Base-by-base conservation (phyloP, 2,888 invertebrate genomes). In the Drosophila rubida region DNA sequence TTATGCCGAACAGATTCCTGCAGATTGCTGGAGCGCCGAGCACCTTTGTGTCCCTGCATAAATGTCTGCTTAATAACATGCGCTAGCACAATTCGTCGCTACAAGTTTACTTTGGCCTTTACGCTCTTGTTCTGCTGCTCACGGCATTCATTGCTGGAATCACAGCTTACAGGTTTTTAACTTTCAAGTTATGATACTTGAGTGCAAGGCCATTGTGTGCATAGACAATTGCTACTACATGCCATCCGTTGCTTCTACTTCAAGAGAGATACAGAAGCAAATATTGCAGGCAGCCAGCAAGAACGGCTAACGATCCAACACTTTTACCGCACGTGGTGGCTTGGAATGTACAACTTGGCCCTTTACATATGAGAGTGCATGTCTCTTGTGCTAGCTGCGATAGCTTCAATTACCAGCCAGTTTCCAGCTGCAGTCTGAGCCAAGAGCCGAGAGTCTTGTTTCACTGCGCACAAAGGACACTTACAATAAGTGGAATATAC, bases 41-140 rank as follows among this genome's bases (percentile, higher is more conserved):
- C 69, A 70, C 70, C 68, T 71, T 68, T 81, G 67, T 67, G 69
- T 55, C 65, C 57, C 72, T 64, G 68, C 82, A 84, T 81, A 81
- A 81, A 84, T 75, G 71, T 66, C 81, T 74, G 68, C 69, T 78
- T 81, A 81, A 84, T 81, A 81, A 70, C 60, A 58, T 61, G 44
- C 68, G 51, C 68, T 53, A 37, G 49, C 70, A 54, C 49, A 65
- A 55, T 63, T 59, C 42, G 48, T 39, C 58, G 54, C 64, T 50
- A 39, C 35, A 50, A 39, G 48, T 54, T 50, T 39, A 54, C 13
- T 42, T 22, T 45, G 27, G 49, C 27, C 39, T 46, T 25, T 51
- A 8, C 39, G 11, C 16, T 42, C 37, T n/a, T 23, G 32, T 32
- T 22, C 13, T 13, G 16, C n/a, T 25, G 19, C 5, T 30, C 13